Conservation (phyloP, 2,888 invertebrate genomes). For the Acronicta aceris region DNA sequence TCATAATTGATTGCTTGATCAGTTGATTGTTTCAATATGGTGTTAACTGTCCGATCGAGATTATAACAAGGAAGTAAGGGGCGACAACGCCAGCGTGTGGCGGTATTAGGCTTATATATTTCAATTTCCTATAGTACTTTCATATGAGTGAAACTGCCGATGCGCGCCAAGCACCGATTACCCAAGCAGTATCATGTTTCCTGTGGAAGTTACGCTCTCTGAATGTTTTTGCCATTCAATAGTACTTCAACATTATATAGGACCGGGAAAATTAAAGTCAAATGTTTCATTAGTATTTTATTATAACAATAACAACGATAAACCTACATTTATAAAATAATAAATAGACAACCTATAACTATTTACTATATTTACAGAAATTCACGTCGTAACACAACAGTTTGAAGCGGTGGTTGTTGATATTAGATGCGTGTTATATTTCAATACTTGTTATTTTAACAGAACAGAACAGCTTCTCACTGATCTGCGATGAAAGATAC, state of each 20-base stretch:
- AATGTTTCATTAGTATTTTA: constrained; percentile 59
- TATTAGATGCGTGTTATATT: constrained; percentile 35
- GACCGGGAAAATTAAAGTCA: constrained; percentile 43
- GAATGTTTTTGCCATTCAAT: constrained; percentile 54
- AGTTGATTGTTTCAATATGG: constrained; percentile 33
- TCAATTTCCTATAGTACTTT: constrained; percentile 72
- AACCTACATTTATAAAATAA: constrained; percentile 74
- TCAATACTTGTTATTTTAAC: constrained; percentile 31
- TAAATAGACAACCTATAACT: constrained; percentile 80
- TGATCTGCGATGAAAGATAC: constrained; percentile 52
- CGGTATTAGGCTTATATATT: constrained; percentile 53
- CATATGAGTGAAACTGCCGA: constrained; percentile 76
- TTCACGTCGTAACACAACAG: constrained; percentile 71
- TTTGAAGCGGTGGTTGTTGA: constrained; percentile 40
- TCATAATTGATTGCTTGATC: constrained; percentile 50
- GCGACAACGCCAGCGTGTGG: constrained; percentile 32
- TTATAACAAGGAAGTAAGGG: constrained; percentile 34
- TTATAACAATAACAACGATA: constrained; percentile 75
- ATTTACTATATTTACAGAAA: constrained; percentile 82
- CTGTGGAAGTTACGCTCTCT: constrained; percentile 60
- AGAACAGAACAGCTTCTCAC: constrained; percentile 61
- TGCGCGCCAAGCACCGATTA: constrained; percentile 69
- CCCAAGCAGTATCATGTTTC: constrained; percentile 71
- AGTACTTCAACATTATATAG: constrained; percentile 14
- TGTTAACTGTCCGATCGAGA: constrained; percentile 18